Base-by-base conservation (phyloP, 1,140 invertebrate species). In the Drepana arcuata region DNA sequence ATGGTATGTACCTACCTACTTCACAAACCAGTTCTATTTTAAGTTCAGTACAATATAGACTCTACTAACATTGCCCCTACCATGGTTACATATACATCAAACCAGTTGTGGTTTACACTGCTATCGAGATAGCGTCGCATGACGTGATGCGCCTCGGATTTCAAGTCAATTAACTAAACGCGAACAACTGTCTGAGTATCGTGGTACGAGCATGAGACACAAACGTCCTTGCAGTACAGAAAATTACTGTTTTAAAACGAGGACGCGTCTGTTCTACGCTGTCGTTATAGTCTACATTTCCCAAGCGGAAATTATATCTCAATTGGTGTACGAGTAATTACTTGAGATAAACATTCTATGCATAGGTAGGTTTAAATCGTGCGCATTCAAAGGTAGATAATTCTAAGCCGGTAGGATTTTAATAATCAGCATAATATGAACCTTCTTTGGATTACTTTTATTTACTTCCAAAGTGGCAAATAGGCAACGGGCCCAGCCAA, bases 231-330 rank as follows among this genome's bases (percentile, higher is more conserved):
- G 50, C 43, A 14, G 29, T 42, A 34, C 21, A 47, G 40, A 45
- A 47, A 10, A 45, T 48, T 37, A 48, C 45, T 40, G 49, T 41
- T 53, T 44, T 33, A 45, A 38, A 48, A 41, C 44, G 50, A 54
- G 50, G 41, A 45, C 50, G 25, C 30, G 30, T 34, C 11, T 14
- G 26, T 13, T 29, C 29, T 11, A 33, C 29, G 21, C 26, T 38
- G 26, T 23, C 33, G 36, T 36, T 28, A 38, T n/a, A n/a, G n/a
- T n/a, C n/a, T n/a, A 41, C 34, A 34, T 40, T 42, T 23, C 25
- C 44, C 27, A 48, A 28, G 38, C 50, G 39, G 41, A 41, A 54
- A 48, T 38, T 28, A 23, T 7, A 48, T 53, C 41, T 40, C 29
- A 41, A 43, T 40, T 33, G 35, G 33, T 47, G 40, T 37, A 43